Conservation (phyloP, 2,888 invertebrate genomes). For the Perdita meconis region DNA sequence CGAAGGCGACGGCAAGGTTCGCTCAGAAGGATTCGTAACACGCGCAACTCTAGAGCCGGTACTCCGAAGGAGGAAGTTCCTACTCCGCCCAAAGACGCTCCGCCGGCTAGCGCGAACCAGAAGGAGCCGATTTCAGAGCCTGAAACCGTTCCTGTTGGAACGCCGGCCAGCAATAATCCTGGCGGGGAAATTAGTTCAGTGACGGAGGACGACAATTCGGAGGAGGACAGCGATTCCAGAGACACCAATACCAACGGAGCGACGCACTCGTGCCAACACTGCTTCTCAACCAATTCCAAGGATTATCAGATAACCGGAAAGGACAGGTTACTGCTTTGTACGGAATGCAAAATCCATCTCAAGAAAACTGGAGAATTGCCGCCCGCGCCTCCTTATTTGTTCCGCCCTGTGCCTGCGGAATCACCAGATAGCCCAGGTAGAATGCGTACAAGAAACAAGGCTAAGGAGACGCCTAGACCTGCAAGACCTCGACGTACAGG, state of each 20-base stretch:
- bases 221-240: conserved; percentile 97
- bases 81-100: conserved; percentile 84
- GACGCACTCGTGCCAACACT: conserved; percentile 88
- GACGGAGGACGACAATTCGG: conserved; percentile 96
- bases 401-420: conserved; percentile 85
- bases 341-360: conserved; percentile 90
- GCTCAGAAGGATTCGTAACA: conserved; percentile 93
- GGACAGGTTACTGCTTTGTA: conserved; percentile 89
- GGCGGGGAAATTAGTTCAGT: conserved; percentile 89
- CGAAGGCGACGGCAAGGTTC: conserved; percentile 94
- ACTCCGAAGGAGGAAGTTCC: conserved; percentile 91
- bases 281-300: conserved; percentile 88
- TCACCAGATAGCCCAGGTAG: conserved; percentile 94
- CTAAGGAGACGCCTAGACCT: conserved; percentile 87
- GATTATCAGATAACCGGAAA: conserved; percentile 86
- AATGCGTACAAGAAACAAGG: conserved; percentile 94
- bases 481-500: conserved; percentile 87
- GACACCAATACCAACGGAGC: conserved; percentile 87
- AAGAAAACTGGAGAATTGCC: conserved; percentile 92
- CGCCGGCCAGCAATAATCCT: conserved; percentile 78
- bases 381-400: conserved; percentile 85
- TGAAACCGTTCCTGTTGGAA: conserved; percentile 81
- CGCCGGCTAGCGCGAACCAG: conserved; percentile 72
- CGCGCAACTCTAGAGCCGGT: conserved; percentile 93
- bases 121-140: conserved; percentile 82